Base-by-base conservation (phyloP, 2,113 vertebrate genomes). In the Pimephales promelas region DNA sequence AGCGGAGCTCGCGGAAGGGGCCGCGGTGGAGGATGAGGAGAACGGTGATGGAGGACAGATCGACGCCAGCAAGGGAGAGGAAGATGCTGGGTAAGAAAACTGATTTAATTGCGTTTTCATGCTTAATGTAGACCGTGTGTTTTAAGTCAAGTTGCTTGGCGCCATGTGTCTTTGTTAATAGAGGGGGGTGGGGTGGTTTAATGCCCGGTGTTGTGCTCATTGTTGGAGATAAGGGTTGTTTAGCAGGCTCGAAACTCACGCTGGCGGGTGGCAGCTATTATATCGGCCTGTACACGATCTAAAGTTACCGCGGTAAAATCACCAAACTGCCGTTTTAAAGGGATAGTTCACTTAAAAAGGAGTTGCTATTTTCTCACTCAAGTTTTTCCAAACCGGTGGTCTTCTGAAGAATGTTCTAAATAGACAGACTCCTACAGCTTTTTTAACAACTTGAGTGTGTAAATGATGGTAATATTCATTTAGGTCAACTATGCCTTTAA, bases 11-110 rank as follows among this genome's bases (percentile, higher is more conserved):
- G 43, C 87, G 0, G 78, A 77, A 49, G 81, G 85, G 75, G 62
- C 86, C 18, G 92, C 90, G 16, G 52, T 20, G 52, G 52, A 54
- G 18, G 81, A 87, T 1, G 71, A 86, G 31, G 71, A 86, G 31
- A 94, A 94, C 56, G 90, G 88, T 22, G 84, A 95, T 54, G 95
- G 95, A 26, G 95, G 96, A 28, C 96, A 98, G 89, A 98, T 98
- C 90, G 95, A 97, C 87, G 97, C 97, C 82, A 97, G 96, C 91
- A 98, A 97, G 87, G 95, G 95, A 87, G 97, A 98, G 79, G 97
- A 98, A 87, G 97, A 98, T 88, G 97, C 96, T 0, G 97, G 97
- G 97, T 96, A 86, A 95, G 87, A 9, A 13, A 9, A 26, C 3
- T 1, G 0, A 14, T 0, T 24, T 20, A 1, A 20, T 7, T 1